A percentile compares a stretch with the other conserved stretches of the same genome.
These are phyloP conservation scores for Macrophya annulata DNA, from an alignment of 2,888 invertebrate genomes.

Conservation along the genomic window DNA sequence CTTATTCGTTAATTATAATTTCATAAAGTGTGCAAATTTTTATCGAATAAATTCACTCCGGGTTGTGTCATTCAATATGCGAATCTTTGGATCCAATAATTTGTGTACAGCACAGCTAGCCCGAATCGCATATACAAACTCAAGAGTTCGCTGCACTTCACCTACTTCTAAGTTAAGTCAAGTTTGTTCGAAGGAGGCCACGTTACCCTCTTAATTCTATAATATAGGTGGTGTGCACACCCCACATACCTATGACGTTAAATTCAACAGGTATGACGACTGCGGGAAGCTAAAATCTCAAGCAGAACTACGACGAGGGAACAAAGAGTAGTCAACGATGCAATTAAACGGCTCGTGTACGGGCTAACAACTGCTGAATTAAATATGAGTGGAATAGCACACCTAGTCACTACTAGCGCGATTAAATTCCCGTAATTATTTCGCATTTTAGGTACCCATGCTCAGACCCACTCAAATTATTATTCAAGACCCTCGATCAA, in stretches of 20 bases:
- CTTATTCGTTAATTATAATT: not conserved
- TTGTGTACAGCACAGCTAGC: not conserved
- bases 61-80: too few relatives aligned
- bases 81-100: not conserved
- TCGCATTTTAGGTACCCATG: not conserved
- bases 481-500: not conserved
- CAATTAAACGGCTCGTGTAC: constrained; percentile 14
- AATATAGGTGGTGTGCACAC: not conserved
- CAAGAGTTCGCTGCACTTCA: not conserved
- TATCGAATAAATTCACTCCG: too few relatives aligned
- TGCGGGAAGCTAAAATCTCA: not conserved
- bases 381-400: constrained; percentile 14
- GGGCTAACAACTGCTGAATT: constrained; percentile 3
- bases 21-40: not conserved
- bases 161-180: not conserved
- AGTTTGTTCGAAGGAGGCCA: not conserved
- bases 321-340: constrained; percentile 36
- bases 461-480: constrained; percentile 1
- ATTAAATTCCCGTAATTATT: not conserved
- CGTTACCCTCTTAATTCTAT: not conserved
- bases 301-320: not conserved
- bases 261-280: constrained; percentile 42
- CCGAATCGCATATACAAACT: too few relatives aligned
- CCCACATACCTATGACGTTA: not conserved
- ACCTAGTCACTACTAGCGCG: not conserved